Base-by-base conservation (phyloP, 2,888 invertebrate genomes). In the Pristionchus japonicus region DNA sequence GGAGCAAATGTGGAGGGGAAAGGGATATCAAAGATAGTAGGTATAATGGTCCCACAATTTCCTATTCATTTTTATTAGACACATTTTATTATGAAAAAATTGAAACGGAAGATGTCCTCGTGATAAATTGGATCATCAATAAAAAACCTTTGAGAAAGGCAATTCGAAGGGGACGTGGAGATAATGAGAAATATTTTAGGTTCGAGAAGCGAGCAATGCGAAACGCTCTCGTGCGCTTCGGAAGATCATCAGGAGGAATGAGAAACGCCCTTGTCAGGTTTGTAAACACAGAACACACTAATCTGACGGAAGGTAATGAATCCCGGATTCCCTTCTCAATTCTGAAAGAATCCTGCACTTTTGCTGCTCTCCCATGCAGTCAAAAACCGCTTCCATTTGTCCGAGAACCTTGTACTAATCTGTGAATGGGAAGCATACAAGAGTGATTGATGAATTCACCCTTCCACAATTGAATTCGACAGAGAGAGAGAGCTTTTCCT, bases 151-250 rank as follows among this genome's bases (percentile, higher is more conserved):
- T n/a, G n/a, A n/a, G n/a, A n/a, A n/a, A n/a, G n/a, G n/a, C 27
- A 40, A 40, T 23, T 23, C 20, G 15, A 77, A 70, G 31, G 11
- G 20, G 23, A 27, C 31, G 0, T 15, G 23, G 70, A 70, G 70
- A 15, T 70, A 23, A 70, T 37, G 17, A 52, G 3, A 13, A 31
- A 1, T 84, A 11, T 67, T 89, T 2, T 80, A 92, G 92, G 49
- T 77, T 89, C 74, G 92, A 92, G 84, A 92, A 92, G 88, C 90
- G 92, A 70, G 92, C 92, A 20, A 92, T 92, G 92, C 90, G 92
- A 86, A 92, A 92, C 88, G 92, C 92, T 27, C 89, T 92, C 74
- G 92, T 92, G 47, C 91, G 92, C 52, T 92, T 92, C 87, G 92
- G 92, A 49, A 89, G 92, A 80, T 91, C 92, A 20, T 86, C 89